phyloP scores from a whole-genome alignment of 2,797 vertebrate species.

The Paguma larvata region DNA sequence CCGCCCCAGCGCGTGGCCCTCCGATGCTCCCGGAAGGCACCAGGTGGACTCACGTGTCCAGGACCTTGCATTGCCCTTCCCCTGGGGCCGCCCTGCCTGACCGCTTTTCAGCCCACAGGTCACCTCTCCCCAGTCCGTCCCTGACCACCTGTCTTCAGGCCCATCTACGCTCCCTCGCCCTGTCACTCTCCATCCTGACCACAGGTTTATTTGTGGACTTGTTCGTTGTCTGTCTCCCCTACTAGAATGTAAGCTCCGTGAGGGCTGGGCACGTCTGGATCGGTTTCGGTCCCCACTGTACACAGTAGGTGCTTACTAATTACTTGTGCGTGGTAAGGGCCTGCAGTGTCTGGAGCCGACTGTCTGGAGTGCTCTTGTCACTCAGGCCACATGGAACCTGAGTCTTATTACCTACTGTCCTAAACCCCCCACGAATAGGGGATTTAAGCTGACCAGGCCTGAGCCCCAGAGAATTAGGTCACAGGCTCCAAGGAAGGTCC shows the following conservation, averaged over 20 bases:
- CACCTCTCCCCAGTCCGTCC: not conserved
- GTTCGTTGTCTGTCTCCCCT: not conserved
- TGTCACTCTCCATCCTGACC: not conserved
- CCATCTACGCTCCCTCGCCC: accelerated
- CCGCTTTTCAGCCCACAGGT: not conserved
- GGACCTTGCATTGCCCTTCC: not conserved
- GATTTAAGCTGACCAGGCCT: not conserved
- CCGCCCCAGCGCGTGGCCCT: not conserved
- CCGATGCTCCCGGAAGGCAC: not conserved
- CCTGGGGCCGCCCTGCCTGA: not conserved
- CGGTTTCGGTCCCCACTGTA: not conserved
- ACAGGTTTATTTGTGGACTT: not conserved
- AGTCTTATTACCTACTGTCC: not conserved
- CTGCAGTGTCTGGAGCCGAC: not conserved
- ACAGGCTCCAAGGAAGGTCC: no score
- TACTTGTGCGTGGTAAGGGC: not conserved
- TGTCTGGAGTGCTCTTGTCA: not conserved
- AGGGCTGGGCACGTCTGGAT: not conserved
- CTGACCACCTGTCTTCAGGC: not conserved
- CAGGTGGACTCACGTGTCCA: not conserved
- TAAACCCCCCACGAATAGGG: not conserved
- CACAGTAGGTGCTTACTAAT: not conserved
- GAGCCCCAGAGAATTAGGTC: not conserved
- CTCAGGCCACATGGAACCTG: accelerated
- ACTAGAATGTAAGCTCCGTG: not conserved